phyloP scores from a whole-genome alignment of 1,140 invertebrate genomes.

The Zaprionus nigranus region DNA sequence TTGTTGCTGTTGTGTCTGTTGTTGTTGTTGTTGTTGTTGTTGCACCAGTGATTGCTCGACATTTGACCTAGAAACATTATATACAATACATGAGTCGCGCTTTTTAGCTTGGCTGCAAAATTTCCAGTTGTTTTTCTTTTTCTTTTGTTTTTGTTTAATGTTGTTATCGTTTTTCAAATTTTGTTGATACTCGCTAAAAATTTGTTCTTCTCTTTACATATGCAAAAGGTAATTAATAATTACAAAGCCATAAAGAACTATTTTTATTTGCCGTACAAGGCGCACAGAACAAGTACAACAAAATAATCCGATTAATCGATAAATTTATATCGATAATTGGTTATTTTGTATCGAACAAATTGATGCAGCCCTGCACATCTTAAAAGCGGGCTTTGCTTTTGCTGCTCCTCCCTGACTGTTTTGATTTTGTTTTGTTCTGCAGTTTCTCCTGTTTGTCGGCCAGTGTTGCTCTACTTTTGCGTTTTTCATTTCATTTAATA shows the following conservation, averaged over 20 bases:
- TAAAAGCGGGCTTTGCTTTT: neutral
- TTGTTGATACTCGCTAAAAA: conserved; percentile 42
- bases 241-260: neutral
- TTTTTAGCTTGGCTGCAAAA: conserved; percentile 54
- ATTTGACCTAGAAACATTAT: conserved; percentile 85
- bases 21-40: conserved; percentile 76
- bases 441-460: neutral
- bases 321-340: conserved; percentile 3
- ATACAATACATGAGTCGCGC: conserved; percentile 63
- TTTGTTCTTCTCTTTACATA: conserved; percentile 11
- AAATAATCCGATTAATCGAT: neutral
- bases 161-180: conserved; percentile 56
- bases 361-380: neutral
- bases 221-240: neutral
- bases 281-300: neutral
- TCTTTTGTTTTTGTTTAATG: conserved; percentile 21
- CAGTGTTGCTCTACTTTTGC: conserved; percentile 6
- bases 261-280: neutral
- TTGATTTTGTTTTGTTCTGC: neutral
- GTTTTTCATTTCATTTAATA: neutral
- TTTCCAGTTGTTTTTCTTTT: conserved; percentile 44
- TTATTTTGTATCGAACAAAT: neutral
- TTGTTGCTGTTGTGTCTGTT: conserved; percentile 61
- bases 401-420: neutral
- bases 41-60: conserved; percentile 83